These are phyloP conservation scores for Bucorvus abyssinicus DNA, from an alignment of 2,797 vertebrate genomes.

Conservation along the genomic window DNA sequence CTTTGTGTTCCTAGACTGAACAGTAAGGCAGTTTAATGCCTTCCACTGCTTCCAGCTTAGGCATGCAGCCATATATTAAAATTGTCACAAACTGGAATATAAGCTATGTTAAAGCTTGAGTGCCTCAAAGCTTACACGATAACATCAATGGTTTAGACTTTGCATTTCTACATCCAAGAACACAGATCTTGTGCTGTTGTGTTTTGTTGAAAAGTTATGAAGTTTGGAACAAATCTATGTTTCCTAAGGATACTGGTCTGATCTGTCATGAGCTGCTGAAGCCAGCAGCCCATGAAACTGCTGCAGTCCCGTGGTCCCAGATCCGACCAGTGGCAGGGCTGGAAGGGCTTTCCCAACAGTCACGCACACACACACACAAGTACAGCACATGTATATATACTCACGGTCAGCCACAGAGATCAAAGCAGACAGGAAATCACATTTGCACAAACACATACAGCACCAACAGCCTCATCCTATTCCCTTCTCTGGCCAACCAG, in stretches of 20 bases:
- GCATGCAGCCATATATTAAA: not conserved
- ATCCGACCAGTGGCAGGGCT: not conserved
- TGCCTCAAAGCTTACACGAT: not conserved
- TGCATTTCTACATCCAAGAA: not conserved
- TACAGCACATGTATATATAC: not conserved
- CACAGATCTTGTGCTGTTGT: not conserved
- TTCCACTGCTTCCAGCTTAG: not conserved
- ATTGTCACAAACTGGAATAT: not conserved
- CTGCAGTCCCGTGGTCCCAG: not conserved
- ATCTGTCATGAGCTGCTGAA: not conserved
- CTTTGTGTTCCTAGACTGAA: not conserved
- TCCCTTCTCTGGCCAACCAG: not conserved
- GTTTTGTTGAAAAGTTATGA: not conserved
- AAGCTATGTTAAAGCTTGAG: constrained; percentile 1
- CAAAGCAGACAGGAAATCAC: not conserved
- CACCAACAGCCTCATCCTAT: not conserved
- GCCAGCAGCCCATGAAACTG: not conserved
- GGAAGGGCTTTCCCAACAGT: not conserved
- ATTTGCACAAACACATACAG: not conserved
- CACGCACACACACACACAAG: not conserved
- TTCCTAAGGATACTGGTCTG: not conserved
- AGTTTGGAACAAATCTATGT: not conserved
- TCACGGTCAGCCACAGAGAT: not conserved
- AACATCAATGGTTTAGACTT: constrained; percentile 15
- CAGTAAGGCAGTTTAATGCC: not conserved